Evolutionary conservation across 2,888 invertebrate genomes (phyloP).

Genomic region (Drosophila yooni): DNA sequence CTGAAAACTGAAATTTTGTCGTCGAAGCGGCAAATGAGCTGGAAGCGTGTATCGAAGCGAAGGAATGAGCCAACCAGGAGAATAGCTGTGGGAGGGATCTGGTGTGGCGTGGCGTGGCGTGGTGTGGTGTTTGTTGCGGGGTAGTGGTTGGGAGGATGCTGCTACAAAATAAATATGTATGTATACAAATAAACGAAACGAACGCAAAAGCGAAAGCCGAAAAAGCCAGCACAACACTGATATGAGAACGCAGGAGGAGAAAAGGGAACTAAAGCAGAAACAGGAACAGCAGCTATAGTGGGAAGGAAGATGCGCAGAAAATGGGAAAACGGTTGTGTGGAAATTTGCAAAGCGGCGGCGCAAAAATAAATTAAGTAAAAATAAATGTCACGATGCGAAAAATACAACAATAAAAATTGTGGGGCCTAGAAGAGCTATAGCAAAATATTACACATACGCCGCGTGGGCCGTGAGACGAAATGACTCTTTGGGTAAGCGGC

Average conservation of each 20-base stretch:
- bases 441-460: conserved; percentile 66
- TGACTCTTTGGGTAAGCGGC: conserved; percentile 12
- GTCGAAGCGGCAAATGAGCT: conserved; percentile 80
- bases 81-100: background rate
- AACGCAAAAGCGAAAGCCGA: conserved; percentile 56
- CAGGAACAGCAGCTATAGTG: conserved; percentile 6
- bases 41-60: conserved; percentile 65
- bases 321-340: conserved; percentile 55
- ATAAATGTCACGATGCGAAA: conserved; percentile 74
- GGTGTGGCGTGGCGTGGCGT: background rate
- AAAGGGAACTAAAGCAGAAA: conserved; percentile 2
- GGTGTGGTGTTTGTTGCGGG: background rate
- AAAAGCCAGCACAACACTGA: conserved; percentile 40
- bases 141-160: conserved; percentile 11
- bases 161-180: conserved; percentile 76
- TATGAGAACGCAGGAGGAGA: conserved; percentile 7
- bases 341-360: conserved; percentile 73
- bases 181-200: conserved; percentile 61
- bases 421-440: conserved; percentile 23
- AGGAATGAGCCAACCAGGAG: conserved; percentile 19
- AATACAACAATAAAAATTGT: conserved; percentile 30
- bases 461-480: conserved; percentile 41
- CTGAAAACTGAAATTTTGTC: conserved; percentile 76
- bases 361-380: conserved; percentile 82
- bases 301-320: conserved; percentile 41